These are phyloP conservation scores for Rhingia rostrata DNA, from an alignment of 2,888 invertebrate genomes.

Conservation along the genomic window DNA sequence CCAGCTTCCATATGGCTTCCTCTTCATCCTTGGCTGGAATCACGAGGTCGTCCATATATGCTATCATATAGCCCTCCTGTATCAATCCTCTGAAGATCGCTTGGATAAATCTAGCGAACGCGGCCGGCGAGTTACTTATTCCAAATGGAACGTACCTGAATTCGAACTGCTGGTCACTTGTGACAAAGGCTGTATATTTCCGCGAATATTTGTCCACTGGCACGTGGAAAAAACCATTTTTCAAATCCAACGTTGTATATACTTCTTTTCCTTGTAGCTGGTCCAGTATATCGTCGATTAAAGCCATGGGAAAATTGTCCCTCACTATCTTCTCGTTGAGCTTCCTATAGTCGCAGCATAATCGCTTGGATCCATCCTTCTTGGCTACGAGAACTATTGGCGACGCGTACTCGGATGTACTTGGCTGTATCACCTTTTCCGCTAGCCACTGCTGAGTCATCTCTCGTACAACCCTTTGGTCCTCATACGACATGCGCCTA, in stretches of 20 bases:
- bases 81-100: constrained; percentile 65
- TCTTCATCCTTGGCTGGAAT: constrained; percentile 61
- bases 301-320: constrained; percentile 23
- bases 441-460: constrained; percentile 11
- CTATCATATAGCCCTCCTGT: constrained; percentile 39
- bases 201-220: constrained; percentile 46
- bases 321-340: constrained; percentile 8
- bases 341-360: constrained; percentile 47
- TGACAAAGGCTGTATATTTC: constrained; percentile 67
- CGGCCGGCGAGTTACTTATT: constrained; percentile 65
- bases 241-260: constrained; percentile 61
- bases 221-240: constrained; percentile 69
- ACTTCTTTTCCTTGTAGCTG: constrained; percentile 47
- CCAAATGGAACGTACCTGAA: constrained; percentile 66
- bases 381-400: constrained; percentile 48
- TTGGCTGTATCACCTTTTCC: constrained; percentile 27
- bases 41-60: constrained; percentile 71
- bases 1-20: constrained; percentile 56
- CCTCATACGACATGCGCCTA: too few relatives aligned
- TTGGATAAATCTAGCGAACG: constrained; percentile 60
- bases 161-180: constrained; percentile 66
- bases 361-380: constrained; percentile 44
- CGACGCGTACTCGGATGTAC: constrained; percentile 39
- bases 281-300: constrained; percentile 35
- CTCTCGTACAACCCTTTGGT: not conserved